These are phyloP conservation scores for Halcyon senegalensis DNA, from an alignment of 2,113 vertebrate species.

Conservation along the genomic window DNA sequence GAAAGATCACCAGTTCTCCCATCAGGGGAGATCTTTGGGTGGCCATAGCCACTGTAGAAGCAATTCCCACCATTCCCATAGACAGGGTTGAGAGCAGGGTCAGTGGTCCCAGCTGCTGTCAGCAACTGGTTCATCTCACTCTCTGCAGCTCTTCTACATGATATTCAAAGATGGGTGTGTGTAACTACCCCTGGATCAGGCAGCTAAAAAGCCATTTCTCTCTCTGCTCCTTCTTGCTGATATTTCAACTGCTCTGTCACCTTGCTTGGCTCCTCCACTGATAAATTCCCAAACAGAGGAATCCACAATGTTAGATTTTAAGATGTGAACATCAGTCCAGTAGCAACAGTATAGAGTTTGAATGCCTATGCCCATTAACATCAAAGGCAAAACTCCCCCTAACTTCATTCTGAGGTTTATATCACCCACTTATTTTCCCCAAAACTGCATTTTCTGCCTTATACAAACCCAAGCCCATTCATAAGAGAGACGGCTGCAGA, in stretches of 20 bases:
- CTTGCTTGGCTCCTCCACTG: background rate
- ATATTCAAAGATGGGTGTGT: accelerated
- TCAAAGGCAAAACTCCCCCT: background rate
- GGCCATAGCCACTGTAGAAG: background rate
- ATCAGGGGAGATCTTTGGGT: background rate
- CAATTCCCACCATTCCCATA: background rate
- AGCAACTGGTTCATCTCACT: background rate
- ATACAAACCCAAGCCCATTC: background rate
- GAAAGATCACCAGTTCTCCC: background rate
- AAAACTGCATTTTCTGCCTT: background rate
- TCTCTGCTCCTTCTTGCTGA: background rate
- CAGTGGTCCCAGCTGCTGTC: background rate
- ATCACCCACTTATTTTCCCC: background rate
- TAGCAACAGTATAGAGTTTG: background rate
- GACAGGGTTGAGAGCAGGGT: background rate
- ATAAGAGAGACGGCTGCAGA: background rate
- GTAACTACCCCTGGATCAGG: background rate
- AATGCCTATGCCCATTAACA: background rate
- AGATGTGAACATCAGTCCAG: background rate
- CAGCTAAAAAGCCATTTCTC: background rate
- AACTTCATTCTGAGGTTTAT: background rate
- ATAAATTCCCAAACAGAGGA: background rate
- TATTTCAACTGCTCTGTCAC: background rate
- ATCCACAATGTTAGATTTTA: accelerated
- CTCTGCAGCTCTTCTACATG: background rate